Evolutionary conservation across 2,113 vertebrate species (phyloP).

Genomic region (Eurypyga helias): DNA sequence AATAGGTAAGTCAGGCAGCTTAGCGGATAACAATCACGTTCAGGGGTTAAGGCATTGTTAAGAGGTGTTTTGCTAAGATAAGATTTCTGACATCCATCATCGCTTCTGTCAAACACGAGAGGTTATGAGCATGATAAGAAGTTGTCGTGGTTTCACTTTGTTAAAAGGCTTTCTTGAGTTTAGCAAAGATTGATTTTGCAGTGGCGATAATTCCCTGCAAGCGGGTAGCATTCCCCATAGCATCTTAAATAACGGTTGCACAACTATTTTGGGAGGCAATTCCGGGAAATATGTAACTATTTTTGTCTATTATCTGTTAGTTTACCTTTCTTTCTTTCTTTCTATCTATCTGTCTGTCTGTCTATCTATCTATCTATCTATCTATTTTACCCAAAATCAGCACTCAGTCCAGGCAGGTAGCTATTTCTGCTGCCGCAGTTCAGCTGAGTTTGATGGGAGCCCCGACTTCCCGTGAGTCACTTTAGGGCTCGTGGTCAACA

Average conservation of each 20-base stretch:
- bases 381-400: not conserved
- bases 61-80: slow-evolving; percentile 62
- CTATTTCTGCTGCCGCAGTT: not conserved
- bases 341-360: not conserved
- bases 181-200: not conserved
- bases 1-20: slow-evolving; percentile 21
- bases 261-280: not conserved
- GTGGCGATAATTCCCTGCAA: not conserved
- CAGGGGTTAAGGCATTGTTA: slow-evolving; percentile 48
- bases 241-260: not conserved
- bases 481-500: not conserved
- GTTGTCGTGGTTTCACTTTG: not conserved
- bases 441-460: not conserved
- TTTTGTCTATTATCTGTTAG: not conserved
- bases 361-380: not conserved
- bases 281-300: not conserved
- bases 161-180: not conserved
- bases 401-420: accelerated
- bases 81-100: slow-evolving; percentile 60
- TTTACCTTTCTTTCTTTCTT: too few relatives aligned
- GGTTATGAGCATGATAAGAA: not conserved
- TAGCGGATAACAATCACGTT: slow-evolving; percentile 13
- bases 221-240: not conserved
- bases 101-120: slow-evolving; percentile 34
- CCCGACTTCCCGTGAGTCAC: not conserved